A percentile compares a stretch with the other conserved stretches of the same genome.
Conservation (phyloP, 2,113 vertebrate genomes). For the Trachemys scripta region DNA sequence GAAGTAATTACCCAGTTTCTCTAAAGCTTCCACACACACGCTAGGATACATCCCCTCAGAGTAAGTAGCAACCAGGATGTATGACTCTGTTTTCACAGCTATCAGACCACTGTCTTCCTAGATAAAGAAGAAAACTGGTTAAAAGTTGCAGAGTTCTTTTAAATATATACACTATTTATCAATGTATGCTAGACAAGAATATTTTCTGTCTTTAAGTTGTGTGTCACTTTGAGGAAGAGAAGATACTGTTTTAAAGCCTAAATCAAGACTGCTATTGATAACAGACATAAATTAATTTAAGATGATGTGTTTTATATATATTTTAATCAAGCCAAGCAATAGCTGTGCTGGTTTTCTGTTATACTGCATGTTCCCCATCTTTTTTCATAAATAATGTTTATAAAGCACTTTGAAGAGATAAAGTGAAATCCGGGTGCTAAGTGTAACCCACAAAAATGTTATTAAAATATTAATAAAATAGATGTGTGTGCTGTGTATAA, state of each 20-base stretch:
- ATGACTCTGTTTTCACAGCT: slow-evolving; percentile 76
- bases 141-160: not conserved
- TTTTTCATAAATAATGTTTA: not conserved
- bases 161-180: not conserved
- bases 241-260: not conserved
- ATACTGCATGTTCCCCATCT: not conserved
- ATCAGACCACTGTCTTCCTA: slow-evolving; percentile 80
- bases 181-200: not conserved
- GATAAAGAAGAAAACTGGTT: not conserved
- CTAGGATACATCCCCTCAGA: slow-evolving; percentile 81
- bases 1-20: slow-evolving; percentile 80
- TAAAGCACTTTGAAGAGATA: not conserved
- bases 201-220: not conserved
- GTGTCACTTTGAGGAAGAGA: not conserved
- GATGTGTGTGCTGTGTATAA: not conserved
- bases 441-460: not conserved
- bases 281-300: too few relatives aligned
- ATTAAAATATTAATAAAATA: not conserved
- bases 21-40: slow-evolving; percentile 84
- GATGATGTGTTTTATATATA: not conserved
- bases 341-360: not conserved
- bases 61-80: slow-evolving; percentile 82
- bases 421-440: not conserved
- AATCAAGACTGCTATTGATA: not conserved
- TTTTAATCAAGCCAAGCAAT: not conserved